Conservation (phyloP, 2,113 vertebrate genomes). For the Leptodactylus fuscus region DNA sequence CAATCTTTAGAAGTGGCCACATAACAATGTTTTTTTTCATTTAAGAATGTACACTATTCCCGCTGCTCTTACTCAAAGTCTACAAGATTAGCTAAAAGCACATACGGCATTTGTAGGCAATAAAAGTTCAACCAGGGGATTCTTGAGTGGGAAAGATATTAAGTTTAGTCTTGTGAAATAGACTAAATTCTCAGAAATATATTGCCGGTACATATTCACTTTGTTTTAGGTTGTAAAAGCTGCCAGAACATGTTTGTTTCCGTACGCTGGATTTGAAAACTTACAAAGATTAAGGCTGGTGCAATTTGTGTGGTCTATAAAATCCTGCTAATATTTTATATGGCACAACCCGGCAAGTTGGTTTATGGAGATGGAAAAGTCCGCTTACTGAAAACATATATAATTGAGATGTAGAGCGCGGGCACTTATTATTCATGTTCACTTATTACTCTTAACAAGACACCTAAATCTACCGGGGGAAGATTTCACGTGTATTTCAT, state of each 20-base stretch:
- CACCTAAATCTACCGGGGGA: slow-evolving; percentile 10
- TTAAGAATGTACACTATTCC: neutral
- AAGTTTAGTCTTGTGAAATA: slow-evolving; percentile 7
- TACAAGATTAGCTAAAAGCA: slow-evolving; percentile 32
- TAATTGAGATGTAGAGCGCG: slow-evolving; percentile 46
- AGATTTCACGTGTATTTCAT: slow-evolving; percentile 30
- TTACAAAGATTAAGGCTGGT: neutral
- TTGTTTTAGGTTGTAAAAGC: neutral
- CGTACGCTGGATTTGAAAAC: neutral
- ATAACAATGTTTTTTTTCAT: neutral
- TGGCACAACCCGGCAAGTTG: neutral
- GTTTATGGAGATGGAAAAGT: slow-evolving; percentile 16
- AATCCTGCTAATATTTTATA: slow-evolving; percentile 29
- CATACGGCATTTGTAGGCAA: neutral
- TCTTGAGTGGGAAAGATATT: neutral
- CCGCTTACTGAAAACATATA: slow-evolving; percentile 40
- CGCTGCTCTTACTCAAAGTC: neutral
- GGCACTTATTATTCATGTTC: slow-evolving; percentile 34
- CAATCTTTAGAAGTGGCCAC: neutral
- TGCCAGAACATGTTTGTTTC: slow-evolving; percentile 8
- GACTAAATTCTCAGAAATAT: neutral
- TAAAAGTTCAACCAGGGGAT: slow-evolving; percentile 10
- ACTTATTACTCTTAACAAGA: slow-evolving; percentile 26
- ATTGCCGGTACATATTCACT: neutral
- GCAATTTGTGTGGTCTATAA: slow-evolving; percentile 42